These are phyloP conservation scores for Mechanitis messenoides DNA, from an alignment of 2,888 invertebrate species.

Conservation along the genomic window DNA sequence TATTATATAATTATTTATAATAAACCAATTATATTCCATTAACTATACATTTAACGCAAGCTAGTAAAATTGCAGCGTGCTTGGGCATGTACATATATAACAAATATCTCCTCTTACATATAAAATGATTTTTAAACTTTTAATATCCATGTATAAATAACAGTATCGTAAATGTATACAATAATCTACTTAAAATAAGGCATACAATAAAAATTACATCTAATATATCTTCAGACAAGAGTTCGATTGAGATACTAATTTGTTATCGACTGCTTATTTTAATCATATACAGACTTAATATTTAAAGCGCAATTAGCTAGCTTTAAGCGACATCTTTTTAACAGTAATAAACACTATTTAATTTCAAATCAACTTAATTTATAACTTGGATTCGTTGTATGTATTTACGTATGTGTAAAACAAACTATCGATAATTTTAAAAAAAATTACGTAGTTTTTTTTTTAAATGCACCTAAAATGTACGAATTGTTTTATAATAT, in stretches of 20 bases:
- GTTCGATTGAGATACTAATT: neutral
- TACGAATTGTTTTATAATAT: neutral
- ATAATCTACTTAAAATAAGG: neutral
- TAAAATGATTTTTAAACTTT: neutral
- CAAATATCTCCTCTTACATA: too few relatives aligned
- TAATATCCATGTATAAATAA: neutral
- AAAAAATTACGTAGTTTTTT: too few relatives aligned
- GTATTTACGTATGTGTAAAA: too few relatives aligned
- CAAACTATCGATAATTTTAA: too few relatives aligned
- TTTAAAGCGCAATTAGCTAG: neutral
- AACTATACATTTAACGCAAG: too few relatives aligned
- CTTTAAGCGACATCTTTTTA: neutral
- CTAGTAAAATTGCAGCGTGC: too few relatives aligned
- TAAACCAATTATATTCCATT: too few relatives aligned
- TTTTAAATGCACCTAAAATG: too few relatives aligned
- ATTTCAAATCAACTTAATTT: neutral
- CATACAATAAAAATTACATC: neutral
- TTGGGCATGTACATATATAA: too few relatives aligned
- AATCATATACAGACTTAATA: neutral
- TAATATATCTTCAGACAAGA: slow-evolving; percentile 1
- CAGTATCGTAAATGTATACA: neutral
- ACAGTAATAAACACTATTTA: neutral
- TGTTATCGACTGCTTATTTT: neutral
- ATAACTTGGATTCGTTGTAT: neutral
- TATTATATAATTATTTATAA: too few relatives aligned